Base-by-base conservation (phyloP, 2,888 invertebrate genomes). In the Vannuccia rotundouncinata region DNA sequence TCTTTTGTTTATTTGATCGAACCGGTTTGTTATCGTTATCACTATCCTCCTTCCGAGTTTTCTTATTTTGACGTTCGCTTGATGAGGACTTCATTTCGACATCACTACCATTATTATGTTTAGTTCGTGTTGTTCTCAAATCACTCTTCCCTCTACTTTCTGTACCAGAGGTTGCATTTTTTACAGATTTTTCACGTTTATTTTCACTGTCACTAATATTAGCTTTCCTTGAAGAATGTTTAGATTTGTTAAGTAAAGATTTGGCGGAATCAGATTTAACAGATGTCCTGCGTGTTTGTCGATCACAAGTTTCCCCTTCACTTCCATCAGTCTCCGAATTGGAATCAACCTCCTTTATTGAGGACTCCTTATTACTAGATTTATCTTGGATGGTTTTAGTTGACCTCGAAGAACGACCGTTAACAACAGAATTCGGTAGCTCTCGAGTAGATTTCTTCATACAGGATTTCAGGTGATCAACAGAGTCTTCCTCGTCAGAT, bases 281-380 rank as follows among this genome's bases (percentile, higher is more conserved):
- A n/a, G n/a, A n/a, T n/a, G n/a, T n/a, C n/a, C n/a, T n/a, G n/a
- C n/a, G n/a, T n/a, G n/a, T n/a, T n/a, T n/a, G n/a, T n/a, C n/a
- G n/a, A n/a, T n/a, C 45, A 45, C 10, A 45, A 45, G 45, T 17
- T 45, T 45, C 45, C 5, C 45, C 17, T 5, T 45, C 45, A 45
- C 45, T 45, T 13, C 45, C 45, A 45, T 45, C 17, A 13, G 10
- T 45, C 45, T n/a, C n/a, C n/a, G n/a, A n/a, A n/a, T n/a, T n/a
- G n/a, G n/a, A n/a, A n/a, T n/a, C n/a, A n/a, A n/a, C n/a, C n/a
- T 66, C 25, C 66, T 66, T 66, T 27, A 27, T 66, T 66, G 66
- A 66, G 66, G 45, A 45, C 5, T 45, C 10, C 45, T 45, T 17
- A n/a, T n/a, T n/a, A n/a, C n/a, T n/a, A n/a, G n/a, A n/a, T n/a